phyloP scores from a whole-genome alignment of 2,113 vertebrate species.

The Indicator indicator region DNA sequence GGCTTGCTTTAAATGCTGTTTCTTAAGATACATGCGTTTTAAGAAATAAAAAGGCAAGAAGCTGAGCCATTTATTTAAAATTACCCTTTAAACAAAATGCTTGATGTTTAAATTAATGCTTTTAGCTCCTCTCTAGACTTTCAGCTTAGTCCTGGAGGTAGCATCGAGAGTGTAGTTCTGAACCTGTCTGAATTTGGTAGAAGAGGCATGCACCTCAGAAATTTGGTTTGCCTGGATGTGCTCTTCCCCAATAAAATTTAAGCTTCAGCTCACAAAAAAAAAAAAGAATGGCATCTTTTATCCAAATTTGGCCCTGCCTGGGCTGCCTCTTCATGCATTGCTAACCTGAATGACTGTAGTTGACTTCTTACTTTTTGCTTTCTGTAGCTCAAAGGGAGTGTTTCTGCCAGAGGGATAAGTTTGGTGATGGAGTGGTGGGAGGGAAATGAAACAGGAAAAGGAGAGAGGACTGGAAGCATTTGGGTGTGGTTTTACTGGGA shows the following conservation, averaged over 20 bases:
- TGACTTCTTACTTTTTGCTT: background rate
- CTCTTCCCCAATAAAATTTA: background rate
- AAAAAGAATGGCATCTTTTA: background rate
- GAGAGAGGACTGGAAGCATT: background rate
- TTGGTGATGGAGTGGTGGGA: background rate
- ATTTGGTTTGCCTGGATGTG: background rate
- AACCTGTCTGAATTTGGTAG: background rate
- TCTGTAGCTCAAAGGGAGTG: background rate
- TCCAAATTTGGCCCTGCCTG: background rate
- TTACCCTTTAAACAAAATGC: background rate
- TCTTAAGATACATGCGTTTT: background rate
- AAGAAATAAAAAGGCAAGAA: background rate
- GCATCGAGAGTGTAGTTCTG: background rate
- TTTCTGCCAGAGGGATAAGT: background rate
- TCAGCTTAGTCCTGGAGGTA: background rate
- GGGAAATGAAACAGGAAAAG: background rate
- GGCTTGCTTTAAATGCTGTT: background rate
- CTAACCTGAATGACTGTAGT: background rate
- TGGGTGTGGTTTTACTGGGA: background rate
- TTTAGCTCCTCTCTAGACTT: background rate
- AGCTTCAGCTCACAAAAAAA: background rate
- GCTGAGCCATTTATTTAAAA: background rate
- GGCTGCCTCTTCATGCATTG: background rate
- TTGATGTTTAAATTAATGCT: background rate
- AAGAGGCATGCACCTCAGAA: rapidly evolving